Evolutionary conservation across 2,888 invertebrate species (phyloP).

Genomic region (Eupithecia tripunctaria): DNA sequence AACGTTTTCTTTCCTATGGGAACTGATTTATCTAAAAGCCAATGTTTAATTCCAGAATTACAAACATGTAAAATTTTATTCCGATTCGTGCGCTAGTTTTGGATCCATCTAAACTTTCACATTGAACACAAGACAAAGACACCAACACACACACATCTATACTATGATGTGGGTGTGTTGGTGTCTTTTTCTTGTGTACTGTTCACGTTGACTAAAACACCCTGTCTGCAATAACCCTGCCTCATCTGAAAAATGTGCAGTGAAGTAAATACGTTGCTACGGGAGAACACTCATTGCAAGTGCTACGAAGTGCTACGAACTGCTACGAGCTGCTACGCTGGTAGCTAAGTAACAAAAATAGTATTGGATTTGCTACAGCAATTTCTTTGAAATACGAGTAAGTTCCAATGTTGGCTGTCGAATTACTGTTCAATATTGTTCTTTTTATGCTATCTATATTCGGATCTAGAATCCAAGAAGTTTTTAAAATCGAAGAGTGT

Average conservation of each 20-base stretch:
- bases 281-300: slow-evolving; percentile 19
- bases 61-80: too few species aligned
- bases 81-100: too few species aligned
- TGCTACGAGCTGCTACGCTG: neutral
- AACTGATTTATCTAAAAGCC: too few species aligned
- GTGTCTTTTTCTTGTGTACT: neutral
- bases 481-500: neutral
- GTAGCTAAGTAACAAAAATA: neutral
- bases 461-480: neutral
- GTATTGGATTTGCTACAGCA: neutral
- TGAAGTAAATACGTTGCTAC: slow-evolving; percentile 20
- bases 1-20: too few species aligned
- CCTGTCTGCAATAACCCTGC: neutral
- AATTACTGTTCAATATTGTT: neutral
- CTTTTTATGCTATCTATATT: neutral
- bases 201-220: neutral
- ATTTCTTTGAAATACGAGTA: neutral
- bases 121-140: too few species aligned
- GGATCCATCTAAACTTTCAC: too few species aligned
- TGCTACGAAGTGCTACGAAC: slow-evolving; percentile 25
- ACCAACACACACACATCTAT: too few species aligned
- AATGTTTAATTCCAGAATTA: too few species aligned
- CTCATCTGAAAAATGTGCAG: neutral
- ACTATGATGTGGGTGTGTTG: neutral
- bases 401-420: neutral